Percentiles rank a stretch among this genome's conserved stretches.
Conservation (phyloP, 2,888 invertebrate genomes). For the Phoenoteleia sp. region DNA sequence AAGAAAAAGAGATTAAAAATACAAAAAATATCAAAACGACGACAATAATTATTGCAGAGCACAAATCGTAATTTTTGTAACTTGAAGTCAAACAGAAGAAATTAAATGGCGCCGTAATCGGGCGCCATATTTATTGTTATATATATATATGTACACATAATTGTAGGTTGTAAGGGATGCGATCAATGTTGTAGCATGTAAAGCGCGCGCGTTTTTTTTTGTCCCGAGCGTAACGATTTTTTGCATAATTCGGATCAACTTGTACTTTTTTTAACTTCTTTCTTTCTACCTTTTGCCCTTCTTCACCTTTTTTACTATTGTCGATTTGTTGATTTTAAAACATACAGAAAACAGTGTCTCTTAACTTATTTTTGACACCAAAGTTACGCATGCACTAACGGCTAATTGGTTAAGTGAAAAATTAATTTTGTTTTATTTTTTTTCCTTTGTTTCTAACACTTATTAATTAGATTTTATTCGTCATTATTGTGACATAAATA, state of each 20-base stretch:
- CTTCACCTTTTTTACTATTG: neutral
- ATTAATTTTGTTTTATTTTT: no score
- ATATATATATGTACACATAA: slow-evolving; percentile 59
- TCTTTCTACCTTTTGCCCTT: neutral
- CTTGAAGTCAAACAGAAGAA: slow-evolving; percentile 21
- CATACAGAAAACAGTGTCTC: no score
- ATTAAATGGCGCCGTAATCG: slow-evolving; percentile 26
- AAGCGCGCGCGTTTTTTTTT: slow-evolving; percentile 21
- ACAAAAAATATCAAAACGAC: neutral
- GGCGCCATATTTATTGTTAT: slow-evolving; percentile 67
- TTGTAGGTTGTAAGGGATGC: slow-evolving; percentile 28
- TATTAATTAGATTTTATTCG: no score
- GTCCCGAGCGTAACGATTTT: slow-evolving; percentile 13
- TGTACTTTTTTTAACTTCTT: neutral
- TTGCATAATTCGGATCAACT: slow-evolving; percentile 47
- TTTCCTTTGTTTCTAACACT: no score
- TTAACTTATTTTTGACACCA: no score
- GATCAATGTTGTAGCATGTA: slow-evolving; percentile 36
- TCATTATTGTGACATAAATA: no score
- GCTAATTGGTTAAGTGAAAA: no score
- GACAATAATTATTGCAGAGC: neutral
- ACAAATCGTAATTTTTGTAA: slow-evolving; percentile 30
- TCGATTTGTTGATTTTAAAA: neutral
- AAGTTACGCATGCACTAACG: no score
- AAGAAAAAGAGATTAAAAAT: neutral